Conservation (phyloP, 2,113 vertebrate genomes). For the Chaetodon auriga region DNA sequence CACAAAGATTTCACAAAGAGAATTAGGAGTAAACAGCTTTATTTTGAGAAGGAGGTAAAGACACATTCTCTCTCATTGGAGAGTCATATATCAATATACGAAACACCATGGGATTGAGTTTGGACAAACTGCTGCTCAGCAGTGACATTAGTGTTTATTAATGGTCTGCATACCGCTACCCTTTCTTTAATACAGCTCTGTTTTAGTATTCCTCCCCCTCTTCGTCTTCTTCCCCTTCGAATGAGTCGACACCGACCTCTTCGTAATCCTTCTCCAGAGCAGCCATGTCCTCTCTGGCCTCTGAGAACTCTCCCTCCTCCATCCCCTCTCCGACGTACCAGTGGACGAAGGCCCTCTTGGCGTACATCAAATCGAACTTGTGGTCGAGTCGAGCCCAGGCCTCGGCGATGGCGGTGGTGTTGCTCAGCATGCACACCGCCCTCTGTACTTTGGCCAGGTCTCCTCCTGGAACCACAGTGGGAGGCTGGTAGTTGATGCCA, state of each 20-base stretch:
- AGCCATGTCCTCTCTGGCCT: conserved; percentile 91
- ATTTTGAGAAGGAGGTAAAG: conserved; percentile 68
- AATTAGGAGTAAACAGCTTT: conserved; percentile 49
- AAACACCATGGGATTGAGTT: conserved; percentile 42
- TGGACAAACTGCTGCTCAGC: conserved; percentile 14
- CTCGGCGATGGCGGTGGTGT: conserved; percentile 90
- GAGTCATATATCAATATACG: conserved; percentile 38
- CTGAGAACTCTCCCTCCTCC: conserved; percentile 91
- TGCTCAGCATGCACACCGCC: conserved; percentile 89
- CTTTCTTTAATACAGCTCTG: conserved; percentile 1
- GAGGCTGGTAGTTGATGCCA: conserved; percentile 90
- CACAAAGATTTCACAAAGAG: neutral
- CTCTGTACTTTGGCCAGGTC: conserved; percentile 90
- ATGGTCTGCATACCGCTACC: neutral
- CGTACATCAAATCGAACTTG: conserved; percentile 91
- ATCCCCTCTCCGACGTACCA: conserved; percentile 90
- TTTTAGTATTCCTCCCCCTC: conserved; percentile 75
- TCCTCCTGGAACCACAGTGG: conserved; percentile 88
- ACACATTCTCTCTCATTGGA: conserved; percentile 26
- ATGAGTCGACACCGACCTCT: conserved; percentile 85
- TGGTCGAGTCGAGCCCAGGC: conserved; percentile 90
- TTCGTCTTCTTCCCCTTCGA: conserved; percentile 59
- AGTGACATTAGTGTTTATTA: conserved; percentile 28
- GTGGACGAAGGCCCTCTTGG: conserved; percentile 90
- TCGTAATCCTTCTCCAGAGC: conserved; percentile 93